A percentile compares a stretch with the other conserved stretches of the same genome.
Conservation (phyloP, 37 sponge, comb jelly and placozoan species). For the Sycon ciliatum region DNA sequence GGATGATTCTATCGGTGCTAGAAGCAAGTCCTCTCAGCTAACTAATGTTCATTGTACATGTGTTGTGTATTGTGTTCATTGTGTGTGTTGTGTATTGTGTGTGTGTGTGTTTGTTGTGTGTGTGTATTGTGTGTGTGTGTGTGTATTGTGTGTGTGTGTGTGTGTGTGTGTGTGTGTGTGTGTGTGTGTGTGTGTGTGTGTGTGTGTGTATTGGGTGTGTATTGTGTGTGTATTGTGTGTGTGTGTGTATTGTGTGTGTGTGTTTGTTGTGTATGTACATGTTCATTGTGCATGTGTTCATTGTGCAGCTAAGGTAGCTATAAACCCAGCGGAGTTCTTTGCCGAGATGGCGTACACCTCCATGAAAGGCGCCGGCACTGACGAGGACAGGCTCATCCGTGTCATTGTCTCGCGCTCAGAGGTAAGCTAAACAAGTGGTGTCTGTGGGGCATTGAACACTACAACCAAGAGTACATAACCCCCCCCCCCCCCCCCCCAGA, state of each 20-base stretch:
- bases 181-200: neutral
- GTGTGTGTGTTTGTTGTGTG: too few relatives aligned
- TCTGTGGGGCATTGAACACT: too few relatives aligned
- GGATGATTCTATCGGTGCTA: too few relatives aligned
- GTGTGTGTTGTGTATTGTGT: too few relatives aligned
- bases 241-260: neutral
- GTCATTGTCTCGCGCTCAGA: conserved; percentile 66
- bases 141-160: too few relatives aligned
- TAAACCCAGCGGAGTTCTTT: conserved; percentile 64
- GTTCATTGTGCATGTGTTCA: neutral
- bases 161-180: neutral
- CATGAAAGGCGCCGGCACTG: conserved; percentile 85
- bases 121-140: too few relatives aligned
- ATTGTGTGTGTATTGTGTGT: neutral
- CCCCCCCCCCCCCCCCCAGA: too few relatives aligned
- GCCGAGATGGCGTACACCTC: conserved; percentile 80
- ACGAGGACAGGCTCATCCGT: conserved; percentile 72
- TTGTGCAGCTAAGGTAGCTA: conserved; percentile 56
- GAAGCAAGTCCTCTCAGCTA: too few relatives aligned
- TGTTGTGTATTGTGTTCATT: too few relatives aligned
- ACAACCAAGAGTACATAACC: too few relatives aligned
- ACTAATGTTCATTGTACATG: too few relatives aligned
- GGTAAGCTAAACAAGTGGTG: conserved; percentile 34
- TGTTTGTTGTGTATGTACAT: neutral
- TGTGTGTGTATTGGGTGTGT: neutral